A percentile compares a stretch with the other conserved stretches of the same genome.
These are phyloP conservation scores for Chlamydotis undulata DNA, from an alignment of 2,113 vertebrate species.

Conservation along the genomic window DNA sequence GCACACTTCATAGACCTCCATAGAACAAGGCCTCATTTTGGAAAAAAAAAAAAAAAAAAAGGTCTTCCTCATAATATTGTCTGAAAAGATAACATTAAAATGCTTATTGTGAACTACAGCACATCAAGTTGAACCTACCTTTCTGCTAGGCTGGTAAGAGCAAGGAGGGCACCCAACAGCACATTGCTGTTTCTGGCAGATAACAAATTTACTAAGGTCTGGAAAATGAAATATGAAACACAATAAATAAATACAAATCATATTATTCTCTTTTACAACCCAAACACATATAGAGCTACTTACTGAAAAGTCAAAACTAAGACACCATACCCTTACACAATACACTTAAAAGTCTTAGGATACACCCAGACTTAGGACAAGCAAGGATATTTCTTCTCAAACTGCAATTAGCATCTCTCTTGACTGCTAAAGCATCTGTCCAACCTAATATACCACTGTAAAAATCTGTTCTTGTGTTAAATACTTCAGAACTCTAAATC, in stretches of 20 bases:
- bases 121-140: constrained; percentile 70
- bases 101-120: background rate
- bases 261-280: background rate
- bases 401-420: background rate
- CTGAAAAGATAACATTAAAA: background rate
- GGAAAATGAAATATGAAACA: constrained; percentile 7
- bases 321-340: background rate
- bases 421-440: background rate
- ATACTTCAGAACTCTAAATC: background rate
- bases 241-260: background rate
- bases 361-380: background rate
- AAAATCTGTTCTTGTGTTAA: background rate
- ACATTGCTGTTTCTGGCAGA: constrained; percentile 81
- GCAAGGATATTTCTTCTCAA: background rate
- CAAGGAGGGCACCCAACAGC: constrained; percentile 84
- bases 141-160: constrained; percentile 85
- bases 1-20: background rate
- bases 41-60: background rate
- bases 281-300: background rate
- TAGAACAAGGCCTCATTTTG: background rate
- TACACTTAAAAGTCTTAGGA: background rate
- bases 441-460: background rate
- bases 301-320: background rate
- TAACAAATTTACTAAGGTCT: constrained; percentile 87
- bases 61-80: background rate